Base-by-base conservation (phyloP, 2,888 invertebrate genomes). In the Drosophila nr. fundita region DNA sequence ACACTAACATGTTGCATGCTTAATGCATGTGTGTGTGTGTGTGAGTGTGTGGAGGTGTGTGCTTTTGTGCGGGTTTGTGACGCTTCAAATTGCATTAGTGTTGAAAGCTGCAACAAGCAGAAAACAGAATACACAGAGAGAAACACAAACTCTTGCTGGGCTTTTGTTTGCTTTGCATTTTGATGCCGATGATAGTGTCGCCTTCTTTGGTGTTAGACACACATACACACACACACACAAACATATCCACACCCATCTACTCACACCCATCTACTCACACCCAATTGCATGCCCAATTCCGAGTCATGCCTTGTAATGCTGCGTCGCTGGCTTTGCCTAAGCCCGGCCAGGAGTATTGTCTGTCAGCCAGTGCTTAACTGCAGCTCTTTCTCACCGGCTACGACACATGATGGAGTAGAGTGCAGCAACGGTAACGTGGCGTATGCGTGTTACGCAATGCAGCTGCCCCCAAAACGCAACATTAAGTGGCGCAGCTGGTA, bases 21-120 rank as follows among this genome's bases (percentile, higher is more conserved):
- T n/a, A 30, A 45, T 42, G 59, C 34, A 29, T 21, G 36, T 13
- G 40, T 4, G 55, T 21, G 36, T 13, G 40, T 4, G 55, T 18
- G 42, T 52, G 45, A 32, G 52, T 21, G 58, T 32, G 32, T 1
- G 15, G 2, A 21, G 30, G 45, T 58, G 63, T 71, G 65, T 73
- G 83, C 71, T 68, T 75, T 68, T 78, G 77, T 87, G 86, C 65
- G 87, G 89, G 80, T 82, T 86, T 80, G 80, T 72, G 80, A 53
- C 59, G 89, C 88, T 80, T 87, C 88, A 89, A 87, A 87, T 89
- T 87, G 87, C 88, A 87, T 87, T 87, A 85, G 74, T 73, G 88
- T 68, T 84, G 73, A 89, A 82, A 78, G 83, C 83, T 64, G 68
- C 73, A 85, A 68, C 76, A 73, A 67, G 57, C 67, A 64, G 63